phyloP scores from a whole-genome alignment of 2,113 vertebrate species.

The Ictidomys tridecemlineatus region DNA sequence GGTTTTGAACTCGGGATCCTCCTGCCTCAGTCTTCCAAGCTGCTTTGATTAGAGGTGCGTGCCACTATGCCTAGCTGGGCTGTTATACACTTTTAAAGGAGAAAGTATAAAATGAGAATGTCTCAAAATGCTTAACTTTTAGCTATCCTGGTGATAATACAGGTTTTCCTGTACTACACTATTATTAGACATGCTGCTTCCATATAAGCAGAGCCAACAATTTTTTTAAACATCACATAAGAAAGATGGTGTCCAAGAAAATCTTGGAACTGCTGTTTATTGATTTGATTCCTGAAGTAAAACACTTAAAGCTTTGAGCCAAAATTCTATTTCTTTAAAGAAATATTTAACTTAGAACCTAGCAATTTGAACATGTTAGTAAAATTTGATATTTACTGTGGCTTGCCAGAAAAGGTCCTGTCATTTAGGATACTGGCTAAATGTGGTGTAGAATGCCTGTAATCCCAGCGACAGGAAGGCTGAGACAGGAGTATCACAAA shows the following conservation, averaged over 20 bases:
- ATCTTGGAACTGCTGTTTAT: constrained; percentile 3
- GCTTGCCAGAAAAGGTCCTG: not conserved
- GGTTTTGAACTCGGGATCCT: too few species aligned
- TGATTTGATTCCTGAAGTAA: constrained; percentile 3
- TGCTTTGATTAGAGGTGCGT: too few species aligned
- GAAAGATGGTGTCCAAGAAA: constrained; percentile 4
- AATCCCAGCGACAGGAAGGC: too few species aligned
- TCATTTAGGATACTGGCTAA: not conserved
- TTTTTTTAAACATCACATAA: constrained; percentile 25
- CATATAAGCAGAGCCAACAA: constrained; percentile 12
- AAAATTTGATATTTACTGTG: not conserved
- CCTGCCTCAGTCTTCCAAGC: too few species aligned
- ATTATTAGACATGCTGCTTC: constrained; percentile 26
- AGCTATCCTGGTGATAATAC: not conserved
- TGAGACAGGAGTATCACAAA: too few species aligned
- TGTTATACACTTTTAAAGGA: not conserved
- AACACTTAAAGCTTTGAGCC: constrained; percentile 41
- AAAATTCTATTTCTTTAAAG: not conserved
- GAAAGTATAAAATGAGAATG: not conserved
- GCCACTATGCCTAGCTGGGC: too few species aligned
- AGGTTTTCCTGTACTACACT: not conserved
- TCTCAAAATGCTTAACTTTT: not conserved
- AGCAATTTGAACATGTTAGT: not conserved
- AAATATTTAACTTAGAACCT: constrained; percentile 47
- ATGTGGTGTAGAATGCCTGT: too few species aligned